Conservation (phyloP, 2,888 invertebrate species). For the Scotopteryx bipunctaria region DNA sequence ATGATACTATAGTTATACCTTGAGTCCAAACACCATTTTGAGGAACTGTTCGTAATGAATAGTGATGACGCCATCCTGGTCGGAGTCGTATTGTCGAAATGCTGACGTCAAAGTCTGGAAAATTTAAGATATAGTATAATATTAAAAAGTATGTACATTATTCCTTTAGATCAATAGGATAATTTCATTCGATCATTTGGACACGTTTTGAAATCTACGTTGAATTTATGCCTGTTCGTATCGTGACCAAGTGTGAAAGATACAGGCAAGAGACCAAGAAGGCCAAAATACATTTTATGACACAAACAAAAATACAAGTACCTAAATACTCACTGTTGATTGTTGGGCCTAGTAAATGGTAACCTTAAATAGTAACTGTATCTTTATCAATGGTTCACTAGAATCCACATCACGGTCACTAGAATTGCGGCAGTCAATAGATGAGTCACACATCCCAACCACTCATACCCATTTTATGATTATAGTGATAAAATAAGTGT, state of each 20-base stretch:
- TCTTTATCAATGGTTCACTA: neutral
- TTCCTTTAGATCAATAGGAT: too few relatives aligned
- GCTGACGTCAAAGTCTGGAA: conserved; percentile 94
- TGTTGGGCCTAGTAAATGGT: neutral
- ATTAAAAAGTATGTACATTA: too few relatives aligned
- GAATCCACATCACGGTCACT: neutral
- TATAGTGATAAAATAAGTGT: neutral
- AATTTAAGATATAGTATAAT: too few relatives aligned
- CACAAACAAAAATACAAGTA: neutral
- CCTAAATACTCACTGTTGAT: neutral
- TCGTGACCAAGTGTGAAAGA: too few relatives aligned
- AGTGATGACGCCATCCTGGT: conserved; percentile 97
- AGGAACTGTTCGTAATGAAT: conserved; percentile 98
- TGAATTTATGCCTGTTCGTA: too few relatives aligned
- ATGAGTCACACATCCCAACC: conserved; percentile 5
- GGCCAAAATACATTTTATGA: conserved; percentile 13
- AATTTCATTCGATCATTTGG: too few relatives aligned
- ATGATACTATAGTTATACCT: conserved; percentile 76
- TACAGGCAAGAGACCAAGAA: too few relatives aligned
- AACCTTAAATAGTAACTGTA: conserved; percentile 4
- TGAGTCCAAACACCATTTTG: conserved; percentile 93
- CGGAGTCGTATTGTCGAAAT: conserved; percentile 94
- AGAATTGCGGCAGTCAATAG: neutral
- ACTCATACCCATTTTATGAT: neutral
- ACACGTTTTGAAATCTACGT: too few relatives aligned